Evolutionary conservation across 2,888 invertebrate species (phyloP).

Genomic region (Pomacea canaliculata): DNA sequence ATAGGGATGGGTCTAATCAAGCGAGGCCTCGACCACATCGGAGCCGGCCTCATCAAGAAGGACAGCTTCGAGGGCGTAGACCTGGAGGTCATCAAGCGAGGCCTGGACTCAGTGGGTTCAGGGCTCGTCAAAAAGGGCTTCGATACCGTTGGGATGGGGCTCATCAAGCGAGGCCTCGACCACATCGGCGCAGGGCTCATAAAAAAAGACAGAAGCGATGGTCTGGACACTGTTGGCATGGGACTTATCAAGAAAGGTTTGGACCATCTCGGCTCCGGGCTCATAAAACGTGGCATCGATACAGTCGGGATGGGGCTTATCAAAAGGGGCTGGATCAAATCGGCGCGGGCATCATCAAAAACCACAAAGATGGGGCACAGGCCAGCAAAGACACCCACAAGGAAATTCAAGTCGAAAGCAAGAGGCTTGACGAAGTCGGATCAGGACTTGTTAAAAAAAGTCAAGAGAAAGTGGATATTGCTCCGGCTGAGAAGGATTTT

Average conservation of each 20-base stretch:
- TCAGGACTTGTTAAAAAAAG: conserved; percentile 16
- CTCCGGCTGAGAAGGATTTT: background rate
- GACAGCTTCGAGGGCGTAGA: background rate
- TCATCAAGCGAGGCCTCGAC: conserved; percentile 22
- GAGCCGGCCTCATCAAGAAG: background rate
- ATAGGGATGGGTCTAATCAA: conserved; percentile 3
- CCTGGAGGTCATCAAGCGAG: conserved; percentile 10
- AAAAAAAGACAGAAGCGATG: conserved; percentile 8
- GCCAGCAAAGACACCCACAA: conserved; percentile 7
- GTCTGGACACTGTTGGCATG: conserved; percentile 14
- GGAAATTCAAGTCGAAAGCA: background rate
- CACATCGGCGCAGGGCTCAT: background rate
- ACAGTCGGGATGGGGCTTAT: conserved; percentile 11
- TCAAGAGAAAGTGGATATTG: background rate
- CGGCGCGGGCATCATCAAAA: conserved; percentile 1
- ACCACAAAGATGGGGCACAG: background rate
- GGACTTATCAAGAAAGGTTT: conserved; percentile 21
- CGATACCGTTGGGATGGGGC: conserved; percentile 4
- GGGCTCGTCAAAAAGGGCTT: conserved; percentile 19
- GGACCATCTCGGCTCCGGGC: conserved; percentile 7
- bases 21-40: background rate
- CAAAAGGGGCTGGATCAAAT: conserved; percentile 1
- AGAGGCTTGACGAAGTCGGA: conserved; percentile 5
- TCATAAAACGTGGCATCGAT: conserved; percentile 12
- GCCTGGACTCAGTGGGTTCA: conserved; percentile 9